These are phyloP conservation scores for Apteryx owenii DNA, from an alignment of 2,113 vertebrate species.

Conservation along the genomic window DNA sequence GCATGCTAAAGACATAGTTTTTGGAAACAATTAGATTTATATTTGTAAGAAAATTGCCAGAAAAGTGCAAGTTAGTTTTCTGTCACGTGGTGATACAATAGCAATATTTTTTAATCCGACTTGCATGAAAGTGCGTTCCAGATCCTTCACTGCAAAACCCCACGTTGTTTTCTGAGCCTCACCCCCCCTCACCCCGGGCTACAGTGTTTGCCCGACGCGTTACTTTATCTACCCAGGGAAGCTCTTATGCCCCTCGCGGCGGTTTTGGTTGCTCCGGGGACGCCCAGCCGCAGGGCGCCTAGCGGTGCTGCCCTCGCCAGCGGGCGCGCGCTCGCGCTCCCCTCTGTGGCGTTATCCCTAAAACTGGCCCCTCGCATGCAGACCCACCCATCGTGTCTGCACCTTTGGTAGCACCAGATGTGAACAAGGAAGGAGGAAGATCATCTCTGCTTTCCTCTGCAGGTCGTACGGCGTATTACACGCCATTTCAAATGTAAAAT, in stretches of 20 bases:
- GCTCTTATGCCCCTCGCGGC: fast-evolving
- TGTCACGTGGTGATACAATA: too few species aligned
- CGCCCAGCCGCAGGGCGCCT: not conserved
- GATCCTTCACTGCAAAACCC: fast-evolving
- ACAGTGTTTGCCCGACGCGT: not conserved
- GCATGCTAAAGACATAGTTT: not conserved
- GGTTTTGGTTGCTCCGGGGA: not conserved
- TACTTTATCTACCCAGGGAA: fast-evolving
- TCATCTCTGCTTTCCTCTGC: not conserved
- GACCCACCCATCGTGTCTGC: not conserved
- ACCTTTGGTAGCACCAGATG: not conserved
- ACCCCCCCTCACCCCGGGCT: fast-evolving
- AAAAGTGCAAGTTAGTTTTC: not conserved
- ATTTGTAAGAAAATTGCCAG: not conserved
- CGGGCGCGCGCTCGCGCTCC: fast-evolving
- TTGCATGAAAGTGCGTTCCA: not conserved
- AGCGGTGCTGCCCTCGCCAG: too few species aligned
- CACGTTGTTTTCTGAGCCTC: fast-evolving
- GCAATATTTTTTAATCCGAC: not conserved
- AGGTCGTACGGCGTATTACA: fast-evolving
- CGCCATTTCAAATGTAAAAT: not conserved
- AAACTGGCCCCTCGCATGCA: fast-evolving
- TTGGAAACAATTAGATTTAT: fast-evolving
- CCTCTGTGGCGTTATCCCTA: too few species aligned
- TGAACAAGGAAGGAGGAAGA: not conserved